Evolutionary conservation across 1,140 invertebrate genomes (phyloP), one percentile per base, ranked within the genome.

Genomic region (Pentalonia nigronervosa): DNA sequence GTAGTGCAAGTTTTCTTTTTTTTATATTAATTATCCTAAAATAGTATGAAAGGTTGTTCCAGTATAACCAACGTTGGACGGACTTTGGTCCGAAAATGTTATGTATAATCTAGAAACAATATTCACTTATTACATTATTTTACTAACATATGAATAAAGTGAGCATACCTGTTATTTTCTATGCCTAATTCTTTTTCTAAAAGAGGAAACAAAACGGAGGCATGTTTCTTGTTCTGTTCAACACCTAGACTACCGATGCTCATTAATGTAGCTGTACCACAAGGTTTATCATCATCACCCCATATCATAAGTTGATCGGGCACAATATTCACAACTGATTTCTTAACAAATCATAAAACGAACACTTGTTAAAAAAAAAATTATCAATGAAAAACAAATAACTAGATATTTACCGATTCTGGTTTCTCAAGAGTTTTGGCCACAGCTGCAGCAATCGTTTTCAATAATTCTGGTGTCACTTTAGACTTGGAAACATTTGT

Each of bases 161-260:
- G 2, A 90, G n/a, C 87, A 76, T 94, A 96, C 96, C 96, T 96
- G 94, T 96, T 95, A 91, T 95, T 94, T 45, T 96, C 94, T 36
- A 97, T 96, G 23, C 96, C 96, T 9, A 97, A 94, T 94, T 96
- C 95, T 93, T 96, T 96, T 94, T 96, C 95, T 53, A 97, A 95
- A 83, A 96, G 95, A 56, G 96, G 96, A 95, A 95, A 96, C 9
- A 97, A 94, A 34, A 95, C 95, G 95, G 96, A 96, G 7, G 97
- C 95, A 95, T 96, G 96, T 93, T 96, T 96, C 94, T 97, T 97
- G 94, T 97, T 97, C 94, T 97, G 95, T 90, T 96, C 95, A 34
- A 96, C 95, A 9, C 96, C 96, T n/a, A 97, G 95, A 67, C 95
- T 95, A 7, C 97, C 97, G 94, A 97, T 97, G 45, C 96, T 96